A percentile compares a stretch with the other conserved stretches of the same genome.
Conservation (phyloP, 2,888 invertebrate species). For the Dendrolimus houi region DNA sequence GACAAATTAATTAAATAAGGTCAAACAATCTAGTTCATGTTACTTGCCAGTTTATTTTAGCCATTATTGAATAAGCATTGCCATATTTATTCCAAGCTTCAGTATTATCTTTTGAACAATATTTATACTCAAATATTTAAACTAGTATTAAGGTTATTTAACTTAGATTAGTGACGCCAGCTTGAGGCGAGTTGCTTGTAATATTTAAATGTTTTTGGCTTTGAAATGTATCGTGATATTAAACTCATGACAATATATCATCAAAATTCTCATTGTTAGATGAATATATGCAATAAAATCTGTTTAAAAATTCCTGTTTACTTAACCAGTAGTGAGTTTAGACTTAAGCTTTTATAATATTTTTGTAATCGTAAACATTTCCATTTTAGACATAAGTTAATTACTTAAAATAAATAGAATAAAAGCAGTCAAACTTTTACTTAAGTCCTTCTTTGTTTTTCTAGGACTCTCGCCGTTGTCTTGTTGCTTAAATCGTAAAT, state of each 20-base stretch:
- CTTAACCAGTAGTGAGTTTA: no score
- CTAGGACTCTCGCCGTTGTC: no score
- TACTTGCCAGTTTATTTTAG: not conserved
- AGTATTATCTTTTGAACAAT: conserved; percentile 3
- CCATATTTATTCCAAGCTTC: not conserved
- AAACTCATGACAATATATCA: not conserved
- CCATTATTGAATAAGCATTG: not conserved
- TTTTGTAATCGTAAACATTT: not conserved
- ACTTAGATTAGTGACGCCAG: not conserved
- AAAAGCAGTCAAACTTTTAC: not conserved
- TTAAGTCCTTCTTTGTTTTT: no score
- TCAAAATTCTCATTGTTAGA: no score
- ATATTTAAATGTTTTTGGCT: not conserved
- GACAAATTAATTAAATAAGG: no score
- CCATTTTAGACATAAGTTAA: not conserved
- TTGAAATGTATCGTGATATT: not conserved
- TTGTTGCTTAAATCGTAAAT: no score
- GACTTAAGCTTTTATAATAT: not conserved
- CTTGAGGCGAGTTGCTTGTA: not conserved
- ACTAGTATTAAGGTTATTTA: not conserved
- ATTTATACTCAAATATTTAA: conserved; percentile 7
- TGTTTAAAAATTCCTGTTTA: not conserved
- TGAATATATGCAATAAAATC: not conserved
- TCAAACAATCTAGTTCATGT: no score
- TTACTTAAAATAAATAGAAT: not conserved